Evolutionary conservation across 2,797 vertebrate genomes (phyloP).

Genomic region (Semotilus atromaculatus): DNA sequence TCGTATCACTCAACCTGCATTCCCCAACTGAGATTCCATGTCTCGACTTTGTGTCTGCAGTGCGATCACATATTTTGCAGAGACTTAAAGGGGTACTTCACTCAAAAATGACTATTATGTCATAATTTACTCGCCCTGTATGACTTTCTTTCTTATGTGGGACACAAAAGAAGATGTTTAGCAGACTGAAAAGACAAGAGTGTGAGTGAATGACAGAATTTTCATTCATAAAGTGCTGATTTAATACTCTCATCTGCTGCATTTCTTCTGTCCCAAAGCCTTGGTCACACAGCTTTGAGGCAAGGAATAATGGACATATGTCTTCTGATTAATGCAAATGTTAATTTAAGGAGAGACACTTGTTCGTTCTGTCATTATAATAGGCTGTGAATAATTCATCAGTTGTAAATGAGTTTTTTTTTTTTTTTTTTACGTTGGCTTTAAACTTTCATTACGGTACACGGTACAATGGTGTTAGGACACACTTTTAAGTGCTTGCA

Average conservation of each 20-base stretch:
- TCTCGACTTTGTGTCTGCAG: conserved; percentile 14
- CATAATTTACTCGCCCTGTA: neutral
- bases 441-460: conserved; percentile 24
- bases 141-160: neutral
- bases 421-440: conserved; percentile 13
- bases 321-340: conserved; percentile 47
- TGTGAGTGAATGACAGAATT: neutral
- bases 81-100: neutral
- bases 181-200: neutral
- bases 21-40: neutral
- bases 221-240: neutral
- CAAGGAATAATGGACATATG: neutral
- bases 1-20: neutral
- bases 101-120: neutral
- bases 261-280: neutral
- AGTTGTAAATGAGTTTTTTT: conserved; percentile 42
- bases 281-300: neutral
- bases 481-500: conserved; percentile 11
- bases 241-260: neutral
- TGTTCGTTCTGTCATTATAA: conserved; percentile 51
- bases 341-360: conserved; percentile 53
- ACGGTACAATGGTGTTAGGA: neutral
- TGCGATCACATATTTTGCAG: neutral
- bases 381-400: conserved; percentile 57
- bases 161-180: neutral